These are phyloP conservation scores for Epistrophe eligans DNA, from an alignment of 2,888 invertebrate genomes.

Conservation along the genomic window DNA sequence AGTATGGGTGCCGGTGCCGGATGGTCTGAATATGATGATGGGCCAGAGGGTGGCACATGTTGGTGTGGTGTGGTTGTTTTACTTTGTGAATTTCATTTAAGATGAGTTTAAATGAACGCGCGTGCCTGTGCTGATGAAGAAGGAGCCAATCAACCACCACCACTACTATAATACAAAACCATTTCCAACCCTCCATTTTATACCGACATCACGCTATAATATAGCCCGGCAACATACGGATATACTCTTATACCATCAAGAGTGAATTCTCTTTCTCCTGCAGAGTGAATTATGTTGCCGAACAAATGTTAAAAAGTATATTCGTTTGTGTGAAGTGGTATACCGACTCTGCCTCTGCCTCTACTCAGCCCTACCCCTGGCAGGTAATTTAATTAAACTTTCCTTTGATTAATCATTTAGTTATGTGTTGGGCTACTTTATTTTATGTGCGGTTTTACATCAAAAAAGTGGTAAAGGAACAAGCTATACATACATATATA, in stretches of 20 bases:
- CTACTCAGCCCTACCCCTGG: slow-evolving; percentile 22
- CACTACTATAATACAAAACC: slow-evolving; percentile 31
- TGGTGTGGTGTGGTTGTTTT: slow-evolving; percentile 54
- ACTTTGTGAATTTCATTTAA: slow-evolving; percentile 74
- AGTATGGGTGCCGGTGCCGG: background rate
- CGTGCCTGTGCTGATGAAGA: slow-evolving; percentile 69
- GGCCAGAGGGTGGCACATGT: background rate
- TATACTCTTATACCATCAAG: background rate
- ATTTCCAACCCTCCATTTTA: slow-evolving; percentile 8
- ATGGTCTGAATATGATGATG: slow-evolving; percentile 25
- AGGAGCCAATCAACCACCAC: slow-evolving; percentile 56
- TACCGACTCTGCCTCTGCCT: background rate
- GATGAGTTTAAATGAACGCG: slow-evolving; percentile 69
- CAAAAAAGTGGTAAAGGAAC: slow-evolving; percentile 46
- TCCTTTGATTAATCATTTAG: slow-evolving; percentile 76
- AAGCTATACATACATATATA: background rate
- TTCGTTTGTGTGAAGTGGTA: slow-evolving; percentile 68
- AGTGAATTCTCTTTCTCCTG: slow-evolving; percentile 36
- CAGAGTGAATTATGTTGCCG: slow-evolving; percentile 70
- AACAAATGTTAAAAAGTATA: slow-evolving; percentile 69
- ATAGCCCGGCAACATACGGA: background rate
- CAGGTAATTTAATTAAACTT: slow-evolving; percentile 76
- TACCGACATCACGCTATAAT: background rate
- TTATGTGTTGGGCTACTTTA: slow-evolving; percentile 69
- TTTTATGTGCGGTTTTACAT: slow-evolving; percentile 49